Percentiles rank a stretch among this genome's conserved stretches.
These are phyloP conservation scores for Bufo gargarizans DNA, from an alignment of 2,113 vertebrate genomes.

Conservation along the genomic window DNA sequence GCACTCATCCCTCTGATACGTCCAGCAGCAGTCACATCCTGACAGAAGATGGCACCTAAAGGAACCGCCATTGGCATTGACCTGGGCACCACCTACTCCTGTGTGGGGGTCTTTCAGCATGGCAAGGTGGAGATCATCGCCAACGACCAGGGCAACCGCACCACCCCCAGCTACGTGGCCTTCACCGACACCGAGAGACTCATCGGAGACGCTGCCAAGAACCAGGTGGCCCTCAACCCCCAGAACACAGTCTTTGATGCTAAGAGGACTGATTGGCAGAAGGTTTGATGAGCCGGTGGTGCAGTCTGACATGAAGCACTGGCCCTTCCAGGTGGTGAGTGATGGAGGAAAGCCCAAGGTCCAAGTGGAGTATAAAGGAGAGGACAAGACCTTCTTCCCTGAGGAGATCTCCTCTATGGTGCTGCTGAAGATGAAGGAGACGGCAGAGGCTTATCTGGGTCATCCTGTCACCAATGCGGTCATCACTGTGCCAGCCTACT, in stretches of 20 bases:
- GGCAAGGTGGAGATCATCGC: too few species aligned
- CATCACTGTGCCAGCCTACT: constrained; percentile 69
- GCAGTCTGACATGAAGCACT: constrained; percentile 60
- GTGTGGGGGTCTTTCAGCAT: too few species aligned
- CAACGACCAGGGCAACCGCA: too few species aligned
- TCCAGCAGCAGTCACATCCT: not conserved
- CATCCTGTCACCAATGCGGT: constrained; percentile 55
- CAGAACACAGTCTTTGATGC: constrained; percentile 61
- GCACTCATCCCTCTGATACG: not conserved
- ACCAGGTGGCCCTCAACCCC: too few species aligned
- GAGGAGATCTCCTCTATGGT: constrained; percentile 64
- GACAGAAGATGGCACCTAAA: constrained; percentile 55
- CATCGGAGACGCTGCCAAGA: too few species aligned
- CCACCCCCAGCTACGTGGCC: too few species aligned
- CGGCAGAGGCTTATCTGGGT: constrained; percentile 58
- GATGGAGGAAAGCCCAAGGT: constrained; percentile 60
- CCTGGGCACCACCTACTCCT: too few species aligned
- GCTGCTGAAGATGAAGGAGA: constrained; percentile 61
- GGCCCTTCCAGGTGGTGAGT: constrained; percentile 61
- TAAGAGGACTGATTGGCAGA: constrained; percentile 65
- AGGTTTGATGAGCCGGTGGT: constrained; percentile 54
- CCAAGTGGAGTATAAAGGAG: constrained; percentile 60
- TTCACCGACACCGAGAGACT: too few species aligned
- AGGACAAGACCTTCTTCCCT: constrained; percentile 58
- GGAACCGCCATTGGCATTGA: constrained; percentile 52